phyloP scores from a whole-genome alignment of 2,888 invertebrate genomes.

The Volucella inflata region DNA sequence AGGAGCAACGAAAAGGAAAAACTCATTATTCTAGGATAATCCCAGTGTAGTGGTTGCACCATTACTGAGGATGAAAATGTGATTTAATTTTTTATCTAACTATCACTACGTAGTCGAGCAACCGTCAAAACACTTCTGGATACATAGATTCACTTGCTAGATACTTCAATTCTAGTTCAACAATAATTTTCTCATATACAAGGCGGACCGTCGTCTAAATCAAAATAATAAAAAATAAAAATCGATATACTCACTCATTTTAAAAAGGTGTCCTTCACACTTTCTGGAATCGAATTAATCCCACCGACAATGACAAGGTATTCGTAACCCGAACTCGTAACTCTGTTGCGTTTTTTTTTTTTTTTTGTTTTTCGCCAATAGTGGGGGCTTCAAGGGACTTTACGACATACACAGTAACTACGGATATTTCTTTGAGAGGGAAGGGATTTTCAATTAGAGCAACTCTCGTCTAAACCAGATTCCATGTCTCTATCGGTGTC shows the following conservation, averaged over 20 bases:
- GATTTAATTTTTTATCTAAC: conserved; percentile 33
- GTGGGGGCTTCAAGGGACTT: too few species aligned
- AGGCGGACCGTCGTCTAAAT: neutral
- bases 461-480: conserved; percentile 7
- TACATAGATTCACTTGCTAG: neutral
- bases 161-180: conserved; percentile 33
- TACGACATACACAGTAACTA: neutral
- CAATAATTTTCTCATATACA: conserved; percentile 8
- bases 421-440: neutral
- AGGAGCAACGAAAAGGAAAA: conserved; percentile 20
- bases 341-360: neutral
- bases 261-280: conserved; percentile 47
- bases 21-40: conserved; percentile 67
- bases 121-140: neutral
- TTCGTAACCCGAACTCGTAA: too few species aligned
- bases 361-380: conserved; percentile 16
- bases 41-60: conserved; percentile 35
- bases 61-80: conserved; percentile 60
- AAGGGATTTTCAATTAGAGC: conserved; percentile 23
- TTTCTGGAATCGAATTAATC: conserved; percentile 59
- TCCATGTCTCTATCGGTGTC: conserved; percentile 52
- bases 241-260: conserved; percentile 72
- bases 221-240: conserved; percentile 12
- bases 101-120: too few species aligned
- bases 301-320: conserved; percentile 65